These are phyloP conservation scores for Lophotriccus pileatus DNA, from an alignment of 2,797 vertebrate genomes.

Conservation along the genomic window DNA sequence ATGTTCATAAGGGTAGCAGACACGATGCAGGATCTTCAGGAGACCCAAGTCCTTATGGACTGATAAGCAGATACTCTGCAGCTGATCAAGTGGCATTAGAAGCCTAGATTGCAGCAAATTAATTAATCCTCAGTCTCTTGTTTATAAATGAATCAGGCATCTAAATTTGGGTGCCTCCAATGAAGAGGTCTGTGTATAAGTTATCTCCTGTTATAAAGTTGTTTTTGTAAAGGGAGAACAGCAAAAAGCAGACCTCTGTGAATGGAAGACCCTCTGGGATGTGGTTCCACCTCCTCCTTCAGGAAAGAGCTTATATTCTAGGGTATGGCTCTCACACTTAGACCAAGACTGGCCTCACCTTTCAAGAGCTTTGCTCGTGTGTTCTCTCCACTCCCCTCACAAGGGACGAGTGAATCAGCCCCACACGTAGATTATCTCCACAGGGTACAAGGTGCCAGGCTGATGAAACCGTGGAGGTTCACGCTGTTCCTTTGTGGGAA, in stretches of 20 bases:
- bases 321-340: background rate
- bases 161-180: background rate
- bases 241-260: background rate
- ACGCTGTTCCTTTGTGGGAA: background rate
- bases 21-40: background rate
- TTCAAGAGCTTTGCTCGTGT: fast-evolving
- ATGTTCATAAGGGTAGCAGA: background rate
- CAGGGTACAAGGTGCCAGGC: background rate
- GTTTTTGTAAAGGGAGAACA: background rate
- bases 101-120: background rate
- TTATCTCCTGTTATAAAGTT: background rate
- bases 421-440: background rate
- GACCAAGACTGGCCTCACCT: background rate
- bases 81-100: background rate
- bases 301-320: background rate
- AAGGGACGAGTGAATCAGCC: background rate
- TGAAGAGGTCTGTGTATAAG: background rate
- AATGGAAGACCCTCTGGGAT: background rate
- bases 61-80: background rate
- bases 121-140: background rate
- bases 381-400: background rate
- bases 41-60: background rate
- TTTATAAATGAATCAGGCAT: background rate
- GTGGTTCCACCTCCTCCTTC: background rate
- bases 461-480: background rate